Evolutionary conservation across 2,113 vertebrate species (phyloP).

Genomic region (Rynchops niger): DNA sequence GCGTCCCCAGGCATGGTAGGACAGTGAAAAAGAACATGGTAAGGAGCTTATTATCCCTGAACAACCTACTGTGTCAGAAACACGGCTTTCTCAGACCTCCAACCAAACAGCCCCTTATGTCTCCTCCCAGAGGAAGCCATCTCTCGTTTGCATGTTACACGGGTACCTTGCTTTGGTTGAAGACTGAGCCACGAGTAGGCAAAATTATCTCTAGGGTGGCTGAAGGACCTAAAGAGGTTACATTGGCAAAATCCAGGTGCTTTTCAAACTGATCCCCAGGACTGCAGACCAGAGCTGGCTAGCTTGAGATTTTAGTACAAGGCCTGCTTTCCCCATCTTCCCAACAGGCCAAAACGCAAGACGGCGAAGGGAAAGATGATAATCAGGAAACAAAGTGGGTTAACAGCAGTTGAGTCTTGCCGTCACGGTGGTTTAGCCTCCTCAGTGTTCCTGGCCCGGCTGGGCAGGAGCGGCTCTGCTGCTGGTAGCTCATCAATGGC

Average conservation of each 20-base stretch:
- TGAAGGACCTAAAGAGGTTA: neutral
- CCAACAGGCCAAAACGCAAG: neutral
- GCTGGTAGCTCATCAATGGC: neutral
- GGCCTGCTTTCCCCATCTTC: neutral
- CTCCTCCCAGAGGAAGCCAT: neutral
- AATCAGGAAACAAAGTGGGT: neutral
- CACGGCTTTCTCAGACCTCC: neutral
- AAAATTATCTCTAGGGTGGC: neutral
- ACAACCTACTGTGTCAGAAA: neutral
- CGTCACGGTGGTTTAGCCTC: neutral
- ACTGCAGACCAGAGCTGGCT: neutral
- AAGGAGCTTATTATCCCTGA: neutral
- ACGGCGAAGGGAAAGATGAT: neutral
- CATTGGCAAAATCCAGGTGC: neutral
- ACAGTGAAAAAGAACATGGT: neutral
- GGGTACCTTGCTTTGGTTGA: neutral
- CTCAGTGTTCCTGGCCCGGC: accelerated
- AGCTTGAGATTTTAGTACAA: neutral
- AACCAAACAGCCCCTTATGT: neutral
- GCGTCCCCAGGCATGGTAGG: neutral
- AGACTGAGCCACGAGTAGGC: neutral
- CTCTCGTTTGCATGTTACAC: neutral
- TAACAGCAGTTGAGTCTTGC: neutral
- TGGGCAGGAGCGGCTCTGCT: neutral
- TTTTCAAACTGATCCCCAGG: neutral